Base-by-base conservation (phyloP, 2,888 invertebrate species). In the Ferrisia virgata region DNA sequence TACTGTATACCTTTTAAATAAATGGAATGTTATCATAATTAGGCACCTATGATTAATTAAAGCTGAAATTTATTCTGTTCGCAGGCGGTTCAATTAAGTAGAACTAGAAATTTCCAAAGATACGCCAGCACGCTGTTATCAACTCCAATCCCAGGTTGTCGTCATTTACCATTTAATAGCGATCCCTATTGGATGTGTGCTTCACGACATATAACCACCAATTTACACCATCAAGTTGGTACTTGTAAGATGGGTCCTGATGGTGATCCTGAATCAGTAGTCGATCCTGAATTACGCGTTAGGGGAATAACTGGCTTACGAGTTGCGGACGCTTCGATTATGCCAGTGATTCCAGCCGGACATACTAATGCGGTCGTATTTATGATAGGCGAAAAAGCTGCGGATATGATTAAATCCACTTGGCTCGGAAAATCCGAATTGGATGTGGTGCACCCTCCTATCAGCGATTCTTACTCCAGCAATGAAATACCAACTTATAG, bases 381-480 rank as follows among this genome's bases (percentile, higher is more conserved):
- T 86, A 94, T 95, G 95, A 94, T 95, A 86, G 95, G 94, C 2
- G 95, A 95, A 88, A 95, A 94, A 88, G 93, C 92, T 6, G 90
- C 93, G 0, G 93, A 94, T 87, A 90, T 93, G 89, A 93, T 94
- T 72, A 93, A 93, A 88, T 88, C 92, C 87, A 89, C 89, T 86
- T 90, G 90, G 89, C 58, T 82, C 0, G 69, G 69, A 36, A 36
- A 76, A 76, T 18, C 33, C 0, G 18, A 33, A 9, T 15, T 2
- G 18, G 72, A 33, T 36, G 72, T 18, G 3, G 13, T 18, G 9
- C 36, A 76, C 2, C 72, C n/a, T 36, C 33, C 33, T 18, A 5
- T 76, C 13, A n/a, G 22, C 8, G 72, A 76, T 36, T 76, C 72
- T 2, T 18, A 76, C 36, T 33, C 72, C 22, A 36, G 36, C 11